phyloP scores from a whole-genome alignment of 2,888 invertebrate genomes.

The Tipula helvola region DNA sequence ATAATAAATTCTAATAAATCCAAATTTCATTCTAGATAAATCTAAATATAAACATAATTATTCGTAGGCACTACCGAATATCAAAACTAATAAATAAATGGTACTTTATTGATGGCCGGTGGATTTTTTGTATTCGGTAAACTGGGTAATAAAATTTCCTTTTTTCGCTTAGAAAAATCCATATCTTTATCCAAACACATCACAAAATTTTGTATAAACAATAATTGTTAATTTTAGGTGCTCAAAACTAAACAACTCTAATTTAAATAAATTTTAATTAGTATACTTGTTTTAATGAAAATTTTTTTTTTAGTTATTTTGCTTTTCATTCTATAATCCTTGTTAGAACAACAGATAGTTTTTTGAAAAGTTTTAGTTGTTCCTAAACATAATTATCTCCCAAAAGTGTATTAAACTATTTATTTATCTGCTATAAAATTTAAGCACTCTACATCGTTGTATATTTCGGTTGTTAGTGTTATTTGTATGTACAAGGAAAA shows the following conservation, averaged over 20 bases:
- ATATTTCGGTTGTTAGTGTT: not conserved
- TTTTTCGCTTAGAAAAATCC: no score
- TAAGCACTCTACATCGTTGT: not conserved
- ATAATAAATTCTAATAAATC: no score
- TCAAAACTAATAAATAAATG: no score
- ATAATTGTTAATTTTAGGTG: not conserved
- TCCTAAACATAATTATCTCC: not conserved
- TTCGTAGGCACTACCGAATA: no score
- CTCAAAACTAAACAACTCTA: not conserved
- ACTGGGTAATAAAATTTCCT: no score
- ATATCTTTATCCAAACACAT: no score
- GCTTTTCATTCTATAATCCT: not conserved
- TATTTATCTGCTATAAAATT: not conserved
- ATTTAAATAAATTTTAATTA: not conserved
- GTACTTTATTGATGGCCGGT: no score
- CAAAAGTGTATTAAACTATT: not conserved
- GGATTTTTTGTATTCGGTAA: no score
- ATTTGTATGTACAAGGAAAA: not conserved
- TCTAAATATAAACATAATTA: no score
- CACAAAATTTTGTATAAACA: no score
- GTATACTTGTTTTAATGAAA: not conserved
- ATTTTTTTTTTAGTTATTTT: not conserved
- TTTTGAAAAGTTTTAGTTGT: not conserved
- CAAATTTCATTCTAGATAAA: no score
- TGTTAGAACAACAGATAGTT: not conserved